Base-by-base conservation (phyloP, 2,888 invertebrate genomes). In the Trachelus stipa region DNA sequence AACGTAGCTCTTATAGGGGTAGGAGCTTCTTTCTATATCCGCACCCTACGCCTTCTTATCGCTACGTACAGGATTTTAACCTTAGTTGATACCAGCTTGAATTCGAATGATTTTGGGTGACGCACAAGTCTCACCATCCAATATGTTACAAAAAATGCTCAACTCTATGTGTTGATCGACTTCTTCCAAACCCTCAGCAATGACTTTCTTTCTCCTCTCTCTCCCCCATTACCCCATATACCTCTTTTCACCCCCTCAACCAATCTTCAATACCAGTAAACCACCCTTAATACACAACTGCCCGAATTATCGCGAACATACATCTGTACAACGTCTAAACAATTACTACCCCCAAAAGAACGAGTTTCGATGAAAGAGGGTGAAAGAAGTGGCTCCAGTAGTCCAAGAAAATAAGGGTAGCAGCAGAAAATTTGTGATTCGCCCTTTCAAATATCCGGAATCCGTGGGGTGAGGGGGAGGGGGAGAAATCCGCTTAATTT, bases 391-490 rank as follows among this genome's bases (percentile, higher is more conserved):
- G 71, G 31, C 31, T 56, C 40, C 40, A 1, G 15, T 31, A 33
- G 71, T 31, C 31, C 6, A 71, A 71, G 31, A 71, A 34, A 71
- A 31, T 31, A 71, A 71, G 71, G 31, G 31, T 31, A 31, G 71
- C 71, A 31, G 31, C 12, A 71, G 71, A 12, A 71, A 71, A 71
- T 33, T 71, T 15, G 71, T 71, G 31, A 71, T 71, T 71, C 71
- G 12, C 71, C 71, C 33, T 71, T 71, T 31, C 31, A 34, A 71
- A 31, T 71, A 71, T 71, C 31, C 71, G 71, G 31, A 69, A 71
- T 71, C 31, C 71, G 71, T 31, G 71, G 9, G 30, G 6, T n/a
- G 31, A 11, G 12, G 69, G 30, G 11, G 11, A 2, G 23, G 33
- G 11, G 9, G 3, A 23, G 9, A 23, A 74, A 74, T 74, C 74